Base-by-base conservation (phyloP, 2,888 invertebrate genomes). In the Mythimna loreyi region DNA sequence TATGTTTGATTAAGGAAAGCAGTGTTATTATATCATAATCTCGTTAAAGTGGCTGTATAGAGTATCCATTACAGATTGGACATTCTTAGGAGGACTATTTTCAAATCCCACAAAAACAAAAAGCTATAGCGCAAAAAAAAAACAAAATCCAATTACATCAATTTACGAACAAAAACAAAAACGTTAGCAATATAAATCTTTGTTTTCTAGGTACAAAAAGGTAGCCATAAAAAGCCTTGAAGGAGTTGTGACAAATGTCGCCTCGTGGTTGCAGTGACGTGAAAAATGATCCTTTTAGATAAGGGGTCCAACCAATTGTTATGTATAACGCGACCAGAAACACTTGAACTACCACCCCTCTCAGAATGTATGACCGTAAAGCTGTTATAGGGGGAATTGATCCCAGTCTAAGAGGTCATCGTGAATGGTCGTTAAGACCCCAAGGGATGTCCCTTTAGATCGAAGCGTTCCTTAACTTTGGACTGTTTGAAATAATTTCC, bases 201-300 rank as follows among this genome's bases (percentile, higher is more conserved):
- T 89, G 87, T 91, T 91, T 87, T 86, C 85, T 74, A 87, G 85
- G 84, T 86, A 86, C 84, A 77, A 81, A 88, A 91, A 90, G 90
- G 88, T 88, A 84, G 81, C 89, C 89, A 90, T 92, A 93, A 93
- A 93, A 92, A 92, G 82, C 89, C 89, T 90, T 90, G 88, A 92
- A 92, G 91, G 90, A 93, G 91, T 91, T 90, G 90, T 93, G 94
- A 94, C 93, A 92, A 94, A 94, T 92, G 90, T 87, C 90, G 87
- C 82, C 80, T 85, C 88, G 91, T 85, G 91, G 92, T 90, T 91
- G 92, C 92, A 91, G 79, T 92, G 94, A 94, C 94, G 92, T 94
- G 93, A 94, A 92, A 94, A 94, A 94, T 93, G 91, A 93, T 91
- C 91, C 92, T 91, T 90, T 93, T 91, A 93, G 93, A 93, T 94